Evolutionary conservation across 2,113 vertebrate genomes (phyloP).

Genomic region (Brevimyrus niger): DNA sequence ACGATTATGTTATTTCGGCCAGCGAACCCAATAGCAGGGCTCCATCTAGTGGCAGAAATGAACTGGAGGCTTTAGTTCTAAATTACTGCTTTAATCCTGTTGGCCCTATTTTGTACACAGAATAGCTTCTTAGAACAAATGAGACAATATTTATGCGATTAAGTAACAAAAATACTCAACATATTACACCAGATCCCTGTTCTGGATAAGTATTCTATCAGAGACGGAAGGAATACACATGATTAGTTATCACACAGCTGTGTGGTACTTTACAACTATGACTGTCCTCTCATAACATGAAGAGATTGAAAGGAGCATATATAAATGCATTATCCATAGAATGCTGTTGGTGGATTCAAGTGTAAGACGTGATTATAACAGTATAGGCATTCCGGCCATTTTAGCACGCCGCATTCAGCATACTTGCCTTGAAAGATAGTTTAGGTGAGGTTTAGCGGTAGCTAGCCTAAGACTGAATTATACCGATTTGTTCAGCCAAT

Average conservation of each 20-base stretch:
- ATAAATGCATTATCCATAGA: neutral
- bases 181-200: neutral
- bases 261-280: neutral
- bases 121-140: neutral
- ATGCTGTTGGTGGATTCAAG: neutral
- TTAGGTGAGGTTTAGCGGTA: neutral
- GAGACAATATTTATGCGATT: neutral
- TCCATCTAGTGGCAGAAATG: neutral
- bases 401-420: neutral
- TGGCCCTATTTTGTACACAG: neutral
- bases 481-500: neutral
- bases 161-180: neutral
- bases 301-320: neutral
- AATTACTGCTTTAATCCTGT: neutral
- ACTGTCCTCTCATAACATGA: neutral
- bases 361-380: neutral
- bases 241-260: neutral
- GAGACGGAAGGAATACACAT: neutral
- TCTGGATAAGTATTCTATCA: neutral
- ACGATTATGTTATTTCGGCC: neutral
- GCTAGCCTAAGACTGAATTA: neutral
- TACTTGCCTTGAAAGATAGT: neutral
- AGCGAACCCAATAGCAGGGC: neutral
- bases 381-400: neutral
- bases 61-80: neutral